phyloP scores from a whole-genome alignment of 2,113 vertebrate species.

The Grammatotria lemairii region DNA sequence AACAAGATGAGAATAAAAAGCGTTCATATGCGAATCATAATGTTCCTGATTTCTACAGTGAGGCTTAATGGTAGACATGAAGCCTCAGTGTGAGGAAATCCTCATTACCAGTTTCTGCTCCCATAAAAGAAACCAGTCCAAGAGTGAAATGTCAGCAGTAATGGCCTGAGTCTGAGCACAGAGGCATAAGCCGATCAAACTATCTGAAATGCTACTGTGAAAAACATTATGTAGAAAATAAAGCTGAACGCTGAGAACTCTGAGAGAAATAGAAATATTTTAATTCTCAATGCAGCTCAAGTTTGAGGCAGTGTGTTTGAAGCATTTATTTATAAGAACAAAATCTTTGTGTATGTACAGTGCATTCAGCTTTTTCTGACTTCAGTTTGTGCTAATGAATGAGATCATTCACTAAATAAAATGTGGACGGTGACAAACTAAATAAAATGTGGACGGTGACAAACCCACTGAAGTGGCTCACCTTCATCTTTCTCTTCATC shows the following conservation, averaged over 20 bases:
- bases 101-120: background rate
- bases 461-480: background rate
- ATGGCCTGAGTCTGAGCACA: background rate
- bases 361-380: background rate
- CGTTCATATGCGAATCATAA: background rate
- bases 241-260: background rate
- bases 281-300: background rate
- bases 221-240: background rate
- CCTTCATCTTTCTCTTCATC: background rate
- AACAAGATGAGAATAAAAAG: background rate
- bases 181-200: background rate
- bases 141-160: background rate
- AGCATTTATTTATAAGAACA: background rate
- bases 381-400: background rate
- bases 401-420: background rate
- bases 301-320: background rate
- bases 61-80: background rate
- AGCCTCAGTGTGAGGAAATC: background rate
- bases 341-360: background rate
- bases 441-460: background rate
- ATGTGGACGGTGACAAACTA: background rate
- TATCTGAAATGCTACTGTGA: background rate
- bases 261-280: background rate
- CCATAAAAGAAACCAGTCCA: background rate
- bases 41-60: background rate